These are phyloP conservation scores for Harmothoe impar DNA, from an alignment of 2,888 invertebrate genomes.

Conservation along the genomic window DNA sequence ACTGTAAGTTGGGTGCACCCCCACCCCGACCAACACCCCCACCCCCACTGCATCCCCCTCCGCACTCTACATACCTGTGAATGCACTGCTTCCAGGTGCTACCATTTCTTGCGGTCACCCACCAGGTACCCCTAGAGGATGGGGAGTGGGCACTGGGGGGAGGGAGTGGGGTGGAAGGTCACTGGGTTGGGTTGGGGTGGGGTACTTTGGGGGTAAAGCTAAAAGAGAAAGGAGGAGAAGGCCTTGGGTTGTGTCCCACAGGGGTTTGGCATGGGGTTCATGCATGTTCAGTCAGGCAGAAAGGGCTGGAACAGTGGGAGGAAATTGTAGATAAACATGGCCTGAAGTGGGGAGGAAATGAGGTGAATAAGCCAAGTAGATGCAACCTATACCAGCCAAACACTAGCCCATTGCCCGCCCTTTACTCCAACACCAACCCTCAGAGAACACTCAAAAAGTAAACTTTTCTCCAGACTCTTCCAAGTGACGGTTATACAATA, in stretches of 20 bases:
- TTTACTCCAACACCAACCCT: too few species aligned
- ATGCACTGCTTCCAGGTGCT: background rate
- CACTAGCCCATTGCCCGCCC: too few species aligned
- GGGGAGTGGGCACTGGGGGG: too few species aligned
- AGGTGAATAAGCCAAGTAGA: background rate
- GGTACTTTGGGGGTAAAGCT: too few species aligned
- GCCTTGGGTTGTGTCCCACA: constrained; percentile 19
- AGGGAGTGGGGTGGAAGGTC: too few species aligned
- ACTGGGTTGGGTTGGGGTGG: too few species aligned
- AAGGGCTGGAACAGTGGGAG: background rate
- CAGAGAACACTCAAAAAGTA: too few species aligned
- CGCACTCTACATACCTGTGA: background rate
- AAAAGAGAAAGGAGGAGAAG: background rate
- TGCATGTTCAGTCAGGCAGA: background rate
- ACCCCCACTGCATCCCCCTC: background rate
- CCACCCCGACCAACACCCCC: background rate
- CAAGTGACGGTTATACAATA: too few species aligned
- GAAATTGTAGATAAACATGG: constrained; percentile 13
- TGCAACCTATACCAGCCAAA: too few species aligned
- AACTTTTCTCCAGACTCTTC: too few species aligned
- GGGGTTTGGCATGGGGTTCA: background rate
- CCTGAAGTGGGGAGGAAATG: background rate
- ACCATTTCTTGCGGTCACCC: background rate
- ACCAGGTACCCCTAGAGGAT: background rate
- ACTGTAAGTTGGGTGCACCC: background rate